Evolutionary conservation across 2,797 vertebrate genomes (phyloP), one percentile per base, ranked within the genome.

Genomic region (Taenioides sp.): DNA sequence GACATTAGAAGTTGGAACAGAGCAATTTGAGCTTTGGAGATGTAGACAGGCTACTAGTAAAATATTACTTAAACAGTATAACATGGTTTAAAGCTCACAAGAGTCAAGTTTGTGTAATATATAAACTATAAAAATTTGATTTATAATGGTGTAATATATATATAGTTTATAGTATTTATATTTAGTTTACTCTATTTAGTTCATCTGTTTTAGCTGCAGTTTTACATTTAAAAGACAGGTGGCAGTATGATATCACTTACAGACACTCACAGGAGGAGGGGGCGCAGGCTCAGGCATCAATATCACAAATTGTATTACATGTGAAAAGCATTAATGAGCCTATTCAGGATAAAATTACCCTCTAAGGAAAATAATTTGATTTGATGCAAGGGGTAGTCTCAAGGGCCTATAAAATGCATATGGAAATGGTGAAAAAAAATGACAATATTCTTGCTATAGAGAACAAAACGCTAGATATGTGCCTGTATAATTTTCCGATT

Each of bases 161-260:
- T n/a, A n/a, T n/a, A n/a, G n/a, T n/a, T n/a, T n/a, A n/a, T n/a
- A n/a, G n/a, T n/a, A n/a, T n/a, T n/a, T n/a, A n/a, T 7, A 6
- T 52, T 52, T n/a, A 52, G 50, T 7, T n/a, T 52, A 6, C 12
- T 55, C 54, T 27, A 27, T 7, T 57, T 22, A 23, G 54, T 11
- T n/a, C 1, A 0, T 20, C 2, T n/a, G 11, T 17, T 2, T 7
- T 4, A 6, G 23, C 20, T 88, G 90, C 66, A 88, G 79, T 90
- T 84, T 18, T 70, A 27, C n/a, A 37, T 73, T 61, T 69, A 12
- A 60, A 58, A 85, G 80, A 77, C 23, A 92, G 92, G 80, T 90
- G 91, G 91, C 90, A 89, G 87, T 79, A 77, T 89, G 83, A 40
- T 79, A 85, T 86, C 79, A 85, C 52, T 69, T 49, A 80, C 74